Percentiles rank a stretch among this genome's conserved stretches.
These are phyloP conservation scores for Thaumatotibia leucotreta DNA, from an alignment of 1,140 invertebrate species.

Conservation along the genomic window DNA sequence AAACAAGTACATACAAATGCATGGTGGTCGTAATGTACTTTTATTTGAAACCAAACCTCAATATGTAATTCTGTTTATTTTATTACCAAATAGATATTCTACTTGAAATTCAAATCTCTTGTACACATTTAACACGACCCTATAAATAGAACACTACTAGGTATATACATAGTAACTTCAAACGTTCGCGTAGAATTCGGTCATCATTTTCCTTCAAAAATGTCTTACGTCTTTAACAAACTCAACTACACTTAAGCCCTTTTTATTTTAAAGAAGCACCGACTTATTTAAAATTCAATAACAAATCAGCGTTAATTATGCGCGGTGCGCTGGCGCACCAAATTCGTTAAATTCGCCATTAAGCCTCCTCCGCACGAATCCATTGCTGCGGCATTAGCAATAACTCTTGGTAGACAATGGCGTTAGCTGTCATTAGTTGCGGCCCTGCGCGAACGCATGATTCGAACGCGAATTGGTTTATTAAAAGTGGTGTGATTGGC, in stretches of 20 bases:
- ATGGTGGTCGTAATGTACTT: too few relatives aligned
- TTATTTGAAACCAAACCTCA: too few relatives aligned
- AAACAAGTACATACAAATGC: background rate
- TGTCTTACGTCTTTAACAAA: background rate
- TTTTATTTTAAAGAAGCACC: background rate
- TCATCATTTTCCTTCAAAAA: background rate
- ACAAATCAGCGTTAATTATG: conserved; percentile 44
- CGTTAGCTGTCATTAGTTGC: conserved; percentile 57
- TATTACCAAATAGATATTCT: too few relatives aligned
- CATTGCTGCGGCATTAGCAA: conserved; percentile 39
- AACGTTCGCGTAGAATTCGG: background rate
- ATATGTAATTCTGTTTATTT: too few relatives aligned
- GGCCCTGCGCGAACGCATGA: conserved; percentile 42
- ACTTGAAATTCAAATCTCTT: background rate
- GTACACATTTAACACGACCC: background rate
- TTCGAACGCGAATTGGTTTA: conserved; percentile 59
- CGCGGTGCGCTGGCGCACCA: conserved; percentile 28
- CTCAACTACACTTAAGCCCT: background rate
- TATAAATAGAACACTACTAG: background rate
- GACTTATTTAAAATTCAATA: conserved; percentile 44
- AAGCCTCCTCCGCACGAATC: conserved; percentile 38
- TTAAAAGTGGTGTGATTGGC: conserved; percentile 37
- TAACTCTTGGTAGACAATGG: conserved; percentile 54
- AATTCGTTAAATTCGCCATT: conserved; percentile 47
- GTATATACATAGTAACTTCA: background rate